Evolutionary conservation across 1,140 invertebrate species (phyloP), one percentile per base, ranked within the genome.

Genomic region (Zaprionus vittiger): DNA sequence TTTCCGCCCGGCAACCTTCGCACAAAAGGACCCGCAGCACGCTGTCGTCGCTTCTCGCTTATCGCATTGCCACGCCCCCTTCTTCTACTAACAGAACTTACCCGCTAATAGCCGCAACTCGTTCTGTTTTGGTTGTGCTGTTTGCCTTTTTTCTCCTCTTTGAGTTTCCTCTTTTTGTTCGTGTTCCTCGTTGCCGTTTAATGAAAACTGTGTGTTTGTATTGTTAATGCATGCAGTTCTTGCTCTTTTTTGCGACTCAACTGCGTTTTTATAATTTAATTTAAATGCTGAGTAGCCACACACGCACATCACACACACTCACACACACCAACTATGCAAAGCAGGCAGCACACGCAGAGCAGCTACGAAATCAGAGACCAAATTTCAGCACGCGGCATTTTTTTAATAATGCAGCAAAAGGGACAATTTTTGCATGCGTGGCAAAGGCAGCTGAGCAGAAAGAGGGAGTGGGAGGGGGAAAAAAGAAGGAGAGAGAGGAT

Each of bases 151-250:
- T 73, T 26, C 20, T 54, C 24, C 37, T 44, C 52, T 24, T 59
- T 59, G 9, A 41, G 24, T 24, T 54, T 63, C 15, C 15, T 54
- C 28, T 56, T n/a, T 54, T 71, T 24, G n/a, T 24, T 55, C n/a
- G 22, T 63, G n/a, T 56, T 37, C 12, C 55, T 77, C n/a, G 14
- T 77, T 54, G 62, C 60, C 54, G 82, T 68, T 81, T 34, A 79
- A 81, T 75, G 77, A 69, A 79, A 76, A 52, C 22, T 76, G 31
- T 79, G 31, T 61, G 72, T 55, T 26, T 78, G 47, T 61, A 73
- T 80, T 44, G 60, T 80, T 87, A 74, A 87, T 83, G 83, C 80
- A 87, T 83, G 83, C 67, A 74, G 61, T 55, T 77, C 77, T 57
- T 76, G 44, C 26, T 62, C 37, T 68, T 65, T 61, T 65, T 63